Conservation (phyloP, 1,140 invertebrate genomes). For the Meloidogyne chitwoodi region DNA sequence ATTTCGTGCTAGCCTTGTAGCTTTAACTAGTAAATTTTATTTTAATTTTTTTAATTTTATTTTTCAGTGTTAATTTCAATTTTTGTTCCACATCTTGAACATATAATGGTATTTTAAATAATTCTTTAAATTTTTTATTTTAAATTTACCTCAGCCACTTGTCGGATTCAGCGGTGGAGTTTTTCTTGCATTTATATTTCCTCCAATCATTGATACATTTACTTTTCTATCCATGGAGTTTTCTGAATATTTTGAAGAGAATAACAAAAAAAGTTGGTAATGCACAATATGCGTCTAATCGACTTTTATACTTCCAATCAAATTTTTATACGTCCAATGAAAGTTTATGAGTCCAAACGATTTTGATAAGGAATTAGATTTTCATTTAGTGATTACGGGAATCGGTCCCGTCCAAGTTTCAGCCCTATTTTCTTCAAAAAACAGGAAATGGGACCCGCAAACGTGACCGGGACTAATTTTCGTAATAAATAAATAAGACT, state of each 20-base stretch:
- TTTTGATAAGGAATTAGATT: no score
- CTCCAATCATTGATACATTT: conserved; percentile 46
- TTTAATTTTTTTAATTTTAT: not conserved
- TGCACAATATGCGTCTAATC: no score
- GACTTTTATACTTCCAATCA: no score
- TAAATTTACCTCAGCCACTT: conserved; percentile 25
- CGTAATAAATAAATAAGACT: no score
- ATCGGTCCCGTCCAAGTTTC: no score
- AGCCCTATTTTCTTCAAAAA: no score
- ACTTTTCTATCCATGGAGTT: conserved; percentile 32
- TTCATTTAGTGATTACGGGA: no score
- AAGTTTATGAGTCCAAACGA: no score
- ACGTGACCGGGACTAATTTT: no score
- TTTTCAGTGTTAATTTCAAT: conserved; percentile 48
- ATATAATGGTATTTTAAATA: conserved; percentile 37
- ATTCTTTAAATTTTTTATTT: not conserved
- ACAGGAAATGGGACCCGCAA: no score
- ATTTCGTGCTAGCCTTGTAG: conserved; percentile 5
- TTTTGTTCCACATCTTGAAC: conserved; percentile 48
- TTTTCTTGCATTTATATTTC: conserved; percentile 50
- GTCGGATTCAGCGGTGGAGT: conserved; percentile 53
- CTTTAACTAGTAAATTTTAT: conserved; percentile 2
- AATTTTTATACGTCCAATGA: no score
- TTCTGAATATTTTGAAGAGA: not conserved
- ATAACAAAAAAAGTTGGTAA: not conserved